Evolutionary conservation across 2,888 invertebrate genomes (phyloP).

Genomic region (Chalcis sispes): DNA sequence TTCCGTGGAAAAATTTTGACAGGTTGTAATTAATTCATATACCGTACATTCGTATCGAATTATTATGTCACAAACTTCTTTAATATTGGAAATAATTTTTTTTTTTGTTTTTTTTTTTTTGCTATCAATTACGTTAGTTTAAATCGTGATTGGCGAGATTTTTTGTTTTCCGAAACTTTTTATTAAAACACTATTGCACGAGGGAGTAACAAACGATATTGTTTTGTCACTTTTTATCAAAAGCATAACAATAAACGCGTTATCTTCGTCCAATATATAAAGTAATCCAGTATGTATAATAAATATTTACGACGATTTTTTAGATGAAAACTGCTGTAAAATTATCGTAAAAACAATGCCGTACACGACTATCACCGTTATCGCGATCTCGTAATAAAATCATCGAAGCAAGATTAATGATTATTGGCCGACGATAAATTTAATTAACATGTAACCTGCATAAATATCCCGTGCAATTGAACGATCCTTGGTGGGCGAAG

Average conservation of each 20-base stretch:
- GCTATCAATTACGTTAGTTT: no score
- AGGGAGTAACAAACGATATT: no score
- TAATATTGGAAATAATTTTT: no score
- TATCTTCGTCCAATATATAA: no score
- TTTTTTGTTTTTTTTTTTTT: no score
- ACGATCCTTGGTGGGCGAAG: slow-evolving; percentile 10
- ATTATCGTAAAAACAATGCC: slow-evolving; percentile 16
- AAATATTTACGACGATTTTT: background rate
- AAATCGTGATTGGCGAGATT: no score
- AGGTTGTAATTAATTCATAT: slow-evolving; percentile 14
- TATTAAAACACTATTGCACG: no score
- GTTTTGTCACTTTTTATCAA: no score
- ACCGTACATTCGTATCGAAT: background rate
- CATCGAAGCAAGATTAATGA: background rate
- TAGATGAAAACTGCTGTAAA: background rate
- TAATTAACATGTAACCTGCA: slow-evolving; percentile 5
- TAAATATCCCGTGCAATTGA: slow-evolving; percentile 26
- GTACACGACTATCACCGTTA: background rate
- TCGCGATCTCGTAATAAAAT: background rate
- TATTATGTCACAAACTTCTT: background rate
- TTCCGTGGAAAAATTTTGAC: background rate
- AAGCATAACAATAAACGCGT: no score
- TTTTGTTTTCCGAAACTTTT: no score
- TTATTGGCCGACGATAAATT: background rate
- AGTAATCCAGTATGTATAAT: background rate